Evolutionary conservation across 2,797 vertebrate species (phyloP).

Genomic region (Sebastes kiyomatsui): DNA sequence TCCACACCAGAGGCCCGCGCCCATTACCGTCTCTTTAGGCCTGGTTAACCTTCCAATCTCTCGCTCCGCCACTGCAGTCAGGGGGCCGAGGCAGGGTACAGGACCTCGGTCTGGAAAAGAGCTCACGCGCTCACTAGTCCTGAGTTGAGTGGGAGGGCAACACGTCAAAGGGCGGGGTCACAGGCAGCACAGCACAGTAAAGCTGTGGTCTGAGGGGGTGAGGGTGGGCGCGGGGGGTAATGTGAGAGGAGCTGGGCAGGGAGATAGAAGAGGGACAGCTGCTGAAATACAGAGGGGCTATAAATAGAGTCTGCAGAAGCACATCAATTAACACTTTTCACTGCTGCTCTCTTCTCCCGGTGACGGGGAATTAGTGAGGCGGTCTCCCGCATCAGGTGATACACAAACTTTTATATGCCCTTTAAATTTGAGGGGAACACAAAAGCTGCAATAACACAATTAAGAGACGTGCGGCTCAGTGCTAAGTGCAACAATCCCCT

Average conservation of each 20-base stretch:
- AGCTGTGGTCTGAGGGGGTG: conserved; percentile 32
- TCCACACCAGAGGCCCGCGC: conserved; percentile 58
- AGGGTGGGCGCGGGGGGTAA: conserved; percentile 36
- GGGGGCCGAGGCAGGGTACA: conserved; percentile 35
- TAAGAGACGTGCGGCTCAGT: not conserved
- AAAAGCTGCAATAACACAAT: not conserved
- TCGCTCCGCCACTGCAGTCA: conserved; percentile 51
- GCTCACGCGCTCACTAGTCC: conserved; percentile 32
- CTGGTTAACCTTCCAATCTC: conserved; percentile 74
- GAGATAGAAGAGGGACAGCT: conserved; percentile 73
- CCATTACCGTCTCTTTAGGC: conserved; percentile 77
- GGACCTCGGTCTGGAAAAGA: conserved; percentile 46
- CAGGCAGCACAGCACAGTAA: conserved; percentile 34
- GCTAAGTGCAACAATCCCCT: not conserved
- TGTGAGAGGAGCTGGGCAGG: conserved; percentile 58
- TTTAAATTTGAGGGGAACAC: not conserved
- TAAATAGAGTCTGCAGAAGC: conserved; percentile 68
- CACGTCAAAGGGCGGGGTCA: conserved; percentile 54
- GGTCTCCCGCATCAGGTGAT: conserved; percentile 2
- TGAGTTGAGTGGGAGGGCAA: conserved; percentile 47
- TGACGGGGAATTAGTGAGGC: conserved; percentile 24
- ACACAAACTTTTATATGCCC: not conserved
- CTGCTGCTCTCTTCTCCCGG: conserved; percentile 17
- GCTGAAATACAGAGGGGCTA: conserved; percentile 68
- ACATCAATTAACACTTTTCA: conserved; percentile 51